Evolutionary conservation across 2,888 invertebrate species (phyloP).

Genomic region (Cheilosia soror): DNA sequence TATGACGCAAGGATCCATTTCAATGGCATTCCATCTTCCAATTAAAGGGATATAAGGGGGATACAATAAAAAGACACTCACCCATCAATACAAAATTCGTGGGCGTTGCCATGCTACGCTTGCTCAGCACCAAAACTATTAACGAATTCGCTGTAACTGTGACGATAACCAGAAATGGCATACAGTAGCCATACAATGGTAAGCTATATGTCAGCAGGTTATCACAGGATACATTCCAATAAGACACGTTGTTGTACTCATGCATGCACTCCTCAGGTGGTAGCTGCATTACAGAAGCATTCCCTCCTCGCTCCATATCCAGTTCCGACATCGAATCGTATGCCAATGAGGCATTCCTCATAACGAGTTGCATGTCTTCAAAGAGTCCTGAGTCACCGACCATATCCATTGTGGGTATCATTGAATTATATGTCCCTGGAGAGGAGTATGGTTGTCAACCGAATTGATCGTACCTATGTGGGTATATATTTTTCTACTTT

Average conservation of each 20-base stretch:
- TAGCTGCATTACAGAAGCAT: constrained; percentile 62
- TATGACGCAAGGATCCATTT: neutral
- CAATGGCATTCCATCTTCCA: neutral
- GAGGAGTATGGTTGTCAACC: neutral
- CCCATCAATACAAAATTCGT: constrained; percentile 95
- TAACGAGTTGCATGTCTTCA: constrained; percentile 46
- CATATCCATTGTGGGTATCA: constrained; percentile 61
- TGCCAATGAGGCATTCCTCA: constrained; percentile 45
- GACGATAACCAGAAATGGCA: constrained; percentile 93
- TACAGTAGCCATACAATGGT: constrained; percentile 82
- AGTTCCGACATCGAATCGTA: constrained; percentile 48
- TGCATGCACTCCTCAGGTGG: constrained; percentile 78
- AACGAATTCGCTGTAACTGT: constrained; percentile 96
- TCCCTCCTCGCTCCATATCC: constrained; percentile 33
- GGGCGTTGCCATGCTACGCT: constrained; percentile 94
- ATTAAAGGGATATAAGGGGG: neutral
- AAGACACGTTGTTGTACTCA: constrained; percentile 78
- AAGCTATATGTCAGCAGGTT: constrained; percentile 81
- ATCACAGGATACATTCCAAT: constrained; percentile 83
- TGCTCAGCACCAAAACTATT: constrained; percentile 94
- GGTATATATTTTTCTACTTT: neutral
- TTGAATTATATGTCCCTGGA: constrained; percentile 25
- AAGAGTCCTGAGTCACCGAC: constrained; percentile 43
- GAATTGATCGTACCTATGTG: too few relatives aligned
- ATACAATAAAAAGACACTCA: constrained; percentile 78